Evolutionary conservation across 2,888 invertebrate species (phyloP).

Genomic region (Neuroscelio doddi): DNA sequence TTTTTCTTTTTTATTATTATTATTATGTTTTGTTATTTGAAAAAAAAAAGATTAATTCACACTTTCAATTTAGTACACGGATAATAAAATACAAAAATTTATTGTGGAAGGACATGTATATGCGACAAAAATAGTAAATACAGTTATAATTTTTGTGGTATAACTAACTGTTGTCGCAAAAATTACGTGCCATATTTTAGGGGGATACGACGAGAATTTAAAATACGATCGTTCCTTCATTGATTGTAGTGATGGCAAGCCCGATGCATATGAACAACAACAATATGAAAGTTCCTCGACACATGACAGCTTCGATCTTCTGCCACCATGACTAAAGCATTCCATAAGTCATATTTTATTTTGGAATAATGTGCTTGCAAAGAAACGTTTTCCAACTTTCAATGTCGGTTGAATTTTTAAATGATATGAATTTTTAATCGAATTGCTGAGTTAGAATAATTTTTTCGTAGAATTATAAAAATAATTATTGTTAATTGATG

Average conservation of each 20-base stretch:
- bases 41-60: background rate
- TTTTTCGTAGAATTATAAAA: too few species aligned
- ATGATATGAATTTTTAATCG: too few species aligned
- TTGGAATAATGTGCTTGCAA: background rate
- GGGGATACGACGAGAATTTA: constrained; percentile 29
- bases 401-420: constrained; percentile 13
- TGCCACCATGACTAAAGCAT: constrained; percentile 64
- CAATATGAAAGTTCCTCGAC: constrained; percentile 63
- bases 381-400: constrained; percentile 9
- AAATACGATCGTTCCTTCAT: constrained; percentile 52
- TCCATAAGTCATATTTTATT: constrained; percentile 38
- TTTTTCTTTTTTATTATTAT: background rate
- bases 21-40: background rate
- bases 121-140: constrained; percentile 2
- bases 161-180: constrained; percentile 21
- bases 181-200: background rate
- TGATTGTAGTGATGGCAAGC: constrained; percentile 56
- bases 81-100: constrained; percentile 9
- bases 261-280: constrained; percentile 63
- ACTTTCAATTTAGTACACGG: constrained; percentile 10
- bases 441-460: too few species aligned
- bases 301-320: constrained; percentile 60
- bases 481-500: too few species aligned
- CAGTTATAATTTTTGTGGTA: constrained; percentile 4
- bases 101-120: constrained; percentile 8